Conservation (phyloP, 2,113 vertebrate genomes). For the Trichechus manatus region DNA sequence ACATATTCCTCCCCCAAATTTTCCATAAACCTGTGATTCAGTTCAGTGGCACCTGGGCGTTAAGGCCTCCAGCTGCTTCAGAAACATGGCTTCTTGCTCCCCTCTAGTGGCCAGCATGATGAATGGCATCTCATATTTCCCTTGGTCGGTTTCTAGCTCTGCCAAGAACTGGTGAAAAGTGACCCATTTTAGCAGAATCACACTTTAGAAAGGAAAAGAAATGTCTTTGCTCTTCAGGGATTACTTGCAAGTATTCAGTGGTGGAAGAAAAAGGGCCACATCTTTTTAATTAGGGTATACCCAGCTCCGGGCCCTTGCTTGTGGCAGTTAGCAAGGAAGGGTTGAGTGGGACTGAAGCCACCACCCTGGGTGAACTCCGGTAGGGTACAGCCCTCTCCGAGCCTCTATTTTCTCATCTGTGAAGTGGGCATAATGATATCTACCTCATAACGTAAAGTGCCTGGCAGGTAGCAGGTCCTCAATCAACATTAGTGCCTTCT, state of each 20-base stretch:
- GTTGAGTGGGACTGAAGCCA: too few species aligned
- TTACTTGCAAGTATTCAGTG: neutral
- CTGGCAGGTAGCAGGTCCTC: neutral
- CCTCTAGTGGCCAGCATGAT: neutral
- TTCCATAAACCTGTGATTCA: neutral
- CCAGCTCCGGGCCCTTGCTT: neutral
- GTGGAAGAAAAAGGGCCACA: neutral
- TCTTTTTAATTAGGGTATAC: too few species aligned
- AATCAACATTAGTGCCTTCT: too few species aligned
- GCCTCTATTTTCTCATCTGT: neutral
- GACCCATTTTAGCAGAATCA: neutral
- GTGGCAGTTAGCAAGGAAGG: neutral
- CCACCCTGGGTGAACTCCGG: neutral
- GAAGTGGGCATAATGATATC: too few species aligned
- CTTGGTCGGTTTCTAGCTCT: neutral
- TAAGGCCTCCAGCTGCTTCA: fast-evolving
- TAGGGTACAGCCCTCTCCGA: fast-evolving
- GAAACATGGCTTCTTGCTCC: neutral
- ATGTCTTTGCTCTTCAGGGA: neutral
- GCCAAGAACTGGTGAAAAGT: neutral
- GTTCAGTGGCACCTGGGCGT: fast-evolving
- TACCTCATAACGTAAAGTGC: neutral
- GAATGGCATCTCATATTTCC: neutral
- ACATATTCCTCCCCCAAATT: neutral
- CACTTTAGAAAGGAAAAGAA: neutral